These are phyloP conservation scores for Stichodactyla mertensii DNA, from an alignment of 64 coral and sea anemone species.

Conservation along the genomic window DNA sequence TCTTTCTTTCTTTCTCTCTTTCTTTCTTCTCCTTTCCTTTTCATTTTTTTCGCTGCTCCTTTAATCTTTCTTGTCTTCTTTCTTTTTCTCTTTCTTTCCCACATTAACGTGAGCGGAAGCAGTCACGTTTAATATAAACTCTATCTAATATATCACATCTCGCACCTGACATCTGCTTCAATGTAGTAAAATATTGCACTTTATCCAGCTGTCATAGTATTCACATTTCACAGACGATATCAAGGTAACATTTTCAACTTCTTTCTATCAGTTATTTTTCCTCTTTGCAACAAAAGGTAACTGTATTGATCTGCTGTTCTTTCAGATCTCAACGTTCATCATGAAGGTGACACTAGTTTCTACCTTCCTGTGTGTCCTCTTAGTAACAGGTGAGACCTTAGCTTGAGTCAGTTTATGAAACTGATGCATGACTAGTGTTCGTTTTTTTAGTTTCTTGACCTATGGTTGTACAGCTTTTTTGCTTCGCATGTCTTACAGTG, in stretches of 20 bases:
- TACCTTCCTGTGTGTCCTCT: background rate
- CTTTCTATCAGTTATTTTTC: too few species aligned
- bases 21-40: background rate
- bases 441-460: too few species aligned
- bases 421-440: too few species aligned
- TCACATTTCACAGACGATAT: background rate
- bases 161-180: background rate
- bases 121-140: background rate
- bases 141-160: background rate
- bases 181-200: background rate
- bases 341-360: background rate
- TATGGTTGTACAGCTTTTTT: too few species aligned
- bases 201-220: background rate
- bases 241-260: background rate
- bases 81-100: background rate
- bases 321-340: background rate
- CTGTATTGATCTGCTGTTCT: background rate
- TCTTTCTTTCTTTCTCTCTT: background rate
- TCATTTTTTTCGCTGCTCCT: background rate
- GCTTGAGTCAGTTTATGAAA: background rate
- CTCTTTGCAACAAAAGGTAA: background rate
- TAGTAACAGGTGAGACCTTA: background rate
- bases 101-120: background rate
- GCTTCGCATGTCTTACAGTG: too few species aligned
- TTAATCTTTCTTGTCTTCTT: too few species aligned